Base-by-base conservation (phyloP, 2,797 vertebrate genomes). In the Agapornis canus region DNA sequence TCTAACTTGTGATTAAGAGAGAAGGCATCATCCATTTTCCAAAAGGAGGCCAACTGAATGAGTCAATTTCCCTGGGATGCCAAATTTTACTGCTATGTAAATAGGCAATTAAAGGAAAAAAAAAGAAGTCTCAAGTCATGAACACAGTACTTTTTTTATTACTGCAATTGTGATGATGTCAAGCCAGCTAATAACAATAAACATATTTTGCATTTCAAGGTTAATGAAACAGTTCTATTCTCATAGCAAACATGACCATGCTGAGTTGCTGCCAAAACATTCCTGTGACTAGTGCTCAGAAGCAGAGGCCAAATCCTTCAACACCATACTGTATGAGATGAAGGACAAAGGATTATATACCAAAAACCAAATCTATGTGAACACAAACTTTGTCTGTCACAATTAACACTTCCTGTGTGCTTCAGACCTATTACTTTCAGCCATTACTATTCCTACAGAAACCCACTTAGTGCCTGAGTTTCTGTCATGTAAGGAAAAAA, bases 171-270 rank as follows among this genome's bases (percentile, higher is more conserved):
- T 57, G 91, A 94, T 43, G 31, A 17, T 72, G 54, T 91, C 66
- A 87, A 88, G 66, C 20, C 77, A 88, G 45, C 45, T 88, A 91
- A 70, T 18, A 89, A 72, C 32, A 89, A 90, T 59, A 90, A 83
- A 83, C 35, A 60, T 29, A 68, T 21, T 83, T 68, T 76, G 27
- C 73, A 63, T 75, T 85, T 94, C 89, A 95, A 92, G 63, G 85
- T 81, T 95, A 94, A 90, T 77, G 16, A 79, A 86, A 76, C 76
- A 83, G 80, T 92, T 94, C 91, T 92, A 82, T 77, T 95, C 77
- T 94, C 83, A 81, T 2, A 79, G 77, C 70, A 91, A 95, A 91
- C 70, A 47, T 22, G 70, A 75, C 26, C 47, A 71, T 1, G 2
- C 21, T 65, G 45, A 75, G 48, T 9, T 88, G 64, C 39, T 94